phyloP scores from a whole-genome alignment of 2,888 invertebrate species.

The Epinotia brunnichana region DNA sequence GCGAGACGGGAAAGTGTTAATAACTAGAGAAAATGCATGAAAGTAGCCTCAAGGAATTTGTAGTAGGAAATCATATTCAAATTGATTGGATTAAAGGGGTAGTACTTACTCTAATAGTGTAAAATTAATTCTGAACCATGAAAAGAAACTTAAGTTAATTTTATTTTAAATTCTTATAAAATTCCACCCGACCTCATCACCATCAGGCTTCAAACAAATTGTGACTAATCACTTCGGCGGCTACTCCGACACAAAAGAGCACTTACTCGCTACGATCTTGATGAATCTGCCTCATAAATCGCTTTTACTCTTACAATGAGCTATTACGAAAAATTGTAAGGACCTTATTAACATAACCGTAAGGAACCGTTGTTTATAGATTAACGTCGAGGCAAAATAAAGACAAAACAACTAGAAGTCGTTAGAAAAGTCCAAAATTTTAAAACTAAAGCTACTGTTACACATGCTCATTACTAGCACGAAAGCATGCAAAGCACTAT shows the following conservation, averaged over 20 bases:
- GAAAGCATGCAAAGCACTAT: too few relatives aligned
- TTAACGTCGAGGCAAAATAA: not conserved
- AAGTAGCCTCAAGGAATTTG: too few relatives aligned
- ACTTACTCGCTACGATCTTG: slow-evolving; percentile 36
- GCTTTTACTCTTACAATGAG: not conserved
- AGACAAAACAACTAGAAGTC: not conserved
- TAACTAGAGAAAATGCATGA: too few relatives aligned
- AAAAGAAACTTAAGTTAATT: not conserved
- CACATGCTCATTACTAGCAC: too few relatives aligned
- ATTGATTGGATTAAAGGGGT: too few relatives aligned
- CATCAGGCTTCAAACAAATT: slow-evolving; percentile 30
- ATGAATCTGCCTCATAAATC: slow-evolving; percentile 35
- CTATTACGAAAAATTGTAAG: not conserved
- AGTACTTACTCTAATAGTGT: too few relatives aligned
- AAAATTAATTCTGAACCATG: too few relatives aligned
- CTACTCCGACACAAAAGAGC: slow-evolving; percentile 32
- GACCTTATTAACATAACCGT: slow-evolving; percentile 1
- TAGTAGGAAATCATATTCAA: too few relatives aligned
- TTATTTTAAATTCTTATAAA: not conserved
- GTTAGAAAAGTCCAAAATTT: not conserved
- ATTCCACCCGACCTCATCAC: slow-evolving; percentile 9
- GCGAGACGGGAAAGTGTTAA: too few relatives aligned
- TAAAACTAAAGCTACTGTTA: too few relatives aligned
- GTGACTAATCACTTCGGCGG: slow-evolving; percentile 31
- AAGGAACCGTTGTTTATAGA: not conserved